Conservation (phyloP, 2,113 vertebrate species). For the Malaclemys terrapin region DNA sequence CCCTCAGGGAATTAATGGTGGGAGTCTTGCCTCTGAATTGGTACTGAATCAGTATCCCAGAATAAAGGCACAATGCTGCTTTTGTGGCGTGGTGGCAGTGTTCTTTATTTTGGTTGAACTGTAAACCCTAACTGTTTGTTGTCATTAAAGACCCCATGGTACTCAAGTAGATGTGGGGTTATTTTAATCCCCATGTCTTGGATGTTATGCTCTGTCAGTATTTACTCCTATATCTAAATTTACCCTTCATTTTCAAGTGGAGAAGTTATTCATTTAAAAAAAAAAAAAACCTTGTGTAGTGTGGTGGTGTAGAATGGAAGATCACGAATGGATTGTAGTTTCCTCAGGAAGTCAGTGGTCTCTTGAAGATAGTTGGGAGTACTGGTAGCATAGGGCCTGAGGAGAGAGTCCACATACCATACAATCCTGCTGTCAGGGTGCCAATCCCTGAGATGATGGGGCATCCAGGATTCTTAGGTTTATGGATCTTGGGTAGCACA, state of each 20-base stretch:
- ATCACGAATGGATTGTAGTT: too few species aligned
- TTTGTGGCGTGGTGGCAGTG: not conserved
- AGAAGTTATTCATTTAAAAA: not conserved
- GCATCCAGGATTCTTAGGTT: too few species aligned
- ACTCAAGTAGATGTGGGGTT: not conserved
- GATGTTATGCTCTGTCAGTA: not conserved
- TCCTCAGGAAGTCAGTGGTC: too few species aligned
- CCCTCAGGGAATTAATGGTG: not conserved
- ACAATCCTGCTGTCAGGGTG: too few species aligned
- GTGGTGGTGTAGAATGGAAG: not conserved
- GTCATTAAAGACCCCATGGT: not conserved
- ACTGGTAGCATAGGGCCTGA: too few species aligned
- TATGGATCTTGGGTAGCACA: too few species aligned
- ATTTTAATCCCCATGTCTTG: not conserved
- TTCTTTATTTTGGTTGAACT: not conserved
- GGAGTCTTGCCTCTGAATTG: not conserved
- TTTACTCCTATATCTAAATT: not conserved
- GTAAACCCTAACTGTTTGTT: not conserved
- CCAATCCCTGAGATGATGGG: too few species aligned
- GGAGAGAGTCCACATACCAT: too few species aligned
- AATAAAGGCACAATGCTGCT: not conserved
- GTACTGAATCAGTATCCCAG: not conserved
- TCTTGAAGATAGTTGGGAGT: too few species aligned
- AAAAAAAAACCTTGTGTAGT: rapidly evolving
- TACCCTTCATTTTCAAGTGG: not conserved